Evolutionary conservation across 2,113 vertebrate species (phyloP), one percentile per base, ranked within the genome.

Genomic region (Nannobrachium achirus): DNA sequence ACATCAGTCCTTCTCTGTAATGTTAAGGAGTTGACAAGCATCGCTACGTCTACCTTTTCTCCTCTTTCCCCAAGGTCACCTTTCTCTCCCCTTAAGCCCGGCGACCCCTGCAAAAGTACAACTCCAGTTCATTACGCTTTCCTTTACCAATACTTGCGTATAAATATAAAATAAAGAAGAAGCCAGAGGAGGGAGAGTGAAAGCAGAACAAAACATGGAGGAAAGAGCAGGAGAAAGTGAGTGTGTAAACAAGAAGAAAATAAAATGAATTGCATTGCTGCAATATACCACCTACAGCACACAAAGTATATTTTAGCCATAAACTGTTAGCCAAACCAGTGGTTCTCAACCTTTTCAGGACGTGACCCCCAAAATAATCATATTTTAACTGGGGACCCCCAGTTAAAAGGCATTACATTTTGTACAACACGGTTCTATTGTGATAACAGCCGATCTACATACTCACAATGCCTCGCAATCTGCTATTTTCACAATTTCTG

Each of bases 31-130:
- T 76, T 58, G 42, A 69, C 56, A 76, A 77, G 48, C 69, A 64
- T 64, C 56, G 82, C 88, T 89, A 89, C 78, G 10, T 90, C 96
- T 95, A 99, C 98, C 98, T 99, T 99, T 94, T 99, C 98, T 93
- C 98, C 98, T 93, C 95, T 98, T 86, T 98, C 98, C 93, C 98
- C 97, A 81, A 87, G 75, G 92, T 98, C 95, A 86, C 98, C 98
- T 91, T 98, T 98, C 84, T 99, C 97, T 89, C 97, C 97, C 87
- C 90, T 96, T 91, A 96, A 95, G 88, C 98, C 98, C 80, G 94
- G 95, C 75, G 97, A 97, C 86, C 98, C 98, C 98, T 99, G 93
- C 62, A 93, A 89, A 92, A 93, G 82, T 91, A 94, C n/a, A 94
- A 90, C 89, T 91, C 51, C 44, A 67, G 51, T 86, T 84, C 53